Evolutionary conservation across 2,797 vertebrate species (phyloP), one percentile per base, ranked within the genome.

Genomic region (Pristis pectinata): DNA sequence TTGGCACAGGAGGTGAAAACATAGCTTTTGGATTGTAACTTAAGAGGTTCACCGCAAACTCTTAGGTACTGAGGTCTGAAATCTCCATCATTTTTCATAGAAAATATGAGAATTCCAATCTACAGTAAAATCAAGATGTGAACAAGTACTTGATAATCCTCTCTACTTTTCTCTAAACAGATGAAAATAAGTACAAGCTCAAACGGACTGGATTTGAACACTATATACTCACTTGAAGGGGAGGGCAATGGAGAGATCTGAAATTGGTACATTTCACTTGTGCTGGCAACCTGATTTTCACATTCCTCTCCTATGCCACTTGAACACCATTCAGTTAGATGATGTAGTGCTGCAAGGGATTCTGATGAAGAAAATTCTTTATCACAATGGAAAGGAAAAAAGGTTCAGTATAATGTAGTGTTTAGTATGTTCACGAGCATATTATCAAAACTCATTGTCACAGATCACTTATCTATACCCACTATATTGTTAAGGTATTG

Each of bases 201-300:
- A 94, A 70, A 67, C 94, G 94, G 95, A 95, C 95, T 95, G 95
- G 95, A 72, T 77, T 2, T 93, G 95, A 95, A 41, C 24, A 0
- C 80, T 59, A 97, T 97, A 96, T 96, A 98, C 98, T 97, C 96
- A 95, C 37, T 97, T 95, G 56, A 96, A 41, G 95, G 0, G 24
- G 94, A 94, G 91, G 97, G 97, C 2, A 97, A 96, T 0, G 99
- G 99, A 0, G 99, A 99, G 95, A 99, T 98, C 95, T 99, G 98
- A 95, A 99, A 98, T 95, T 95, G 94, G 95, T 96, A 96, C 64
- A 97, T 95, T 94, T 95, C 96, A 0, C 95, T 96, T 95, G 97
- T 96, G 95, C 96, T 97, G 79, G 98, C 98, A 0, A 97, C 95
- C 93, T 56, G 70, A 74, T 49, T 70, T 76, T 94, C 92, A 34